phyloP scores from a whole-genome alignment of 2,113 vertebrate genomes.

The Solea senegalensis region DNA sequence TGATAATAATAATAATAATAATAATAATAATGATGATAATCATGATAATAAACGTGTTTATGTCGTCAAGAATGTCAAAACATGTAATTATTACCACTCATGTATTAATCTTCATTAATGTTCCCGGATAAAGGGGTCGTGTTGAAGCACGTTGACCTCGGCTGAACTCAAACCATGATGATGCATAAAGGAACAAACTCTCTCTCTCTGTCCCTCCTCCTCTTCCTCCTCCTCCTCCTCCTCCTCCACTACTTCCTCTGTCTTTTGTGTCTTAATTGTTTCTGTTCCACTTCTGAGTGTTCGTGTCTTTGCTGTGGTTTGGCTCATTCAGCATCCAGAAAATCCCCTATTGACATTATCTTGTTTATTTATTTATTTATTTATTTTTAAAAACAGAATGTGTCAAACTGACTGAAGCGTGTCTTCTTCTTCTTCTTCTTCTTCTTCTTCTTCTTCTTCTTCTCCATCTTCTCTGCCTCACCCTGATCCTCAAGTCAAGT shows the following conservation, averaged over 20 bases:
- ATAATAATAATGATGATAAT: too few relatives aligned
- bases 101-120: not conserved
- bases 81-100: not conserved
- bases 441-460: not conserved
- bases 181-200: constrained; percentile 28
- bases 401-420: not conserved
- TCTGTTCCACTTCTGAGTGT: constrained; percentile 44
- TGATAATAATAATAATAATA: too few relatives aligned
- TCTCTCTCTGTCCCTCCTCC: not conserved
- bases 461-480: not conserved
- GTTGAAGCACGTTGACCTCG: constrained; percentile 48
- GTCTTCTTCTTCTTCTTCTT: constrained; percentile 9
- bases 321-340: not conserved
- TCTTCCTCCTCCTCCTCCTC: not conserved
- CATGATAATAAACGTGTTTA: too few relatives aligned
- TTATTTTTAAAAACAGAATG: not conserved
- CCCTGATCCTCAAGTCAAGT: constrained; percentile 1
- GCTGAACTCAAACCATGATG: constrained; percentile 55
- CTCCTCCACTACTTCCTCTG: constrained; percentile 22
- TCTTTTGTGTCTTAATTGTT: constrained; percentile 34
- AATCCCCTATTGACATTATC: constrained; percentile 6
- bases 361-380: not conserved
- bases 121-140: constrained; percentile 5
- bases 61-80: too few relatives aligned
- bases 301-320: constrained; percentile 61